Percentiles rank a stretch among this genome's conserved stretches.
Evolutionary conservation across 2,888 invertebrate species (phyloP).

Genomic region (Dromius quadrimaculatus): DNA sequence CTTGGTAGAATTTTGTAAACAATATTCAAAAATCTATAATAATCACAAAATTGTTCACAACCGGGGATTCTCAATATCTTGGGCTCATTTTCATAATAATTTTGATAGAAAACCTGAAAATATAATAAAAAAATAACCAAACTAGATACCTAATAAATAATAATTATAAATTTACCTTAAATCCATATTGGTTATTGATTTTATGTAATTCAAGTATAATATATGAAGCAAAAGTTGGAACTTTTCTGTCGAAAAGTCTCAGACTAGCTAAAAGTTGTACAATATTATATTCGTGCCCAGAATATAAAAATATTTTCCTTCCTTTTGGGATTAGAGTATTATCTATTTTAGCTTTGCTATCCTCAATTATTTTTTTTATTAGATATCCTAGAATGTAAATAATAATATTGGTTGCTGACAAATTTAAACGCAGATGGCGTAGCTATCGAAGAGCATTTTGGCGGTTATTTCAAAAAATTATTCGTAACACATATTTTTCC

Average conservation of each 20-base stretch:
- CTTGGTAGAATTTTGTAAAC: slow-evolving; percentile 21
- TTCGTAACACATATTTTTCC: too few relatives aligned
- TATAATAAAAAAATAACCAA: slow-evolving; percentile 6
- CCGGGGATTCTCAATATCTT: slow-evolving; percentile 31
- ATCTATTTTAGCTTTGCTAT: slow-evolving; percentile 68
- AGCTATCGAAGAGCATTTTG: too few relatives aligned
- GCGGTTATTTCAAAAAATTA: too few relatives aligned
- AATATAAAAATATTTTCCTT: slow-evolving; percentile 72
- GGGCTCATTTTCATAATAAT: slow-evolving; percentile 18
- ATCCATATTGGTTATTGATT: slow-evolving; percentile 40
- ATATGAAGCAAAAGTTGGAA: slow-evolving; percentile 53
- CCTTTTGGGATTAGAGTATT: slow-evolving; percentile 63
- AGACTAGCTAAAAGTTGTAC: slow-evolving; percentile 72
- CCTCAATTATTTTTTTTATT: slow-evolving; percentile 69
- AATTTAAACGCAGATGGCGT: too few relatives aligned
- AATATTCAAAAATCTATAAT: slow-evolving; percentile 14
- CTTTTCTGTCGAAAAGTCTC: slow-evolving; percentile 70
- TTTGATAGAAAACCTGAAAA: slow-evolving; percentile 27
- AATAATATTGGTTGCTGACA: background rate
- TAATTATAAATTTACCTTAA: slow-evolving; percentile 20
- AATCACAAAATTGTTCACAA: slow-evolving; percentile 41
- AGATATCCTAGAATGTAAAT: too few relatives aligned
- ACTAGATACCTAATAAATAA: background rate
- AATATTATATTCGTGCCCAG: slow-evolving; percentile 77
- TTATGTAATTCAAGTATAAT: slow-evolving; percentile 53